phyloP scores from a whole-genome alignment of 2,888 invertebrate species.

The Euzophera pinguis region DNA sequence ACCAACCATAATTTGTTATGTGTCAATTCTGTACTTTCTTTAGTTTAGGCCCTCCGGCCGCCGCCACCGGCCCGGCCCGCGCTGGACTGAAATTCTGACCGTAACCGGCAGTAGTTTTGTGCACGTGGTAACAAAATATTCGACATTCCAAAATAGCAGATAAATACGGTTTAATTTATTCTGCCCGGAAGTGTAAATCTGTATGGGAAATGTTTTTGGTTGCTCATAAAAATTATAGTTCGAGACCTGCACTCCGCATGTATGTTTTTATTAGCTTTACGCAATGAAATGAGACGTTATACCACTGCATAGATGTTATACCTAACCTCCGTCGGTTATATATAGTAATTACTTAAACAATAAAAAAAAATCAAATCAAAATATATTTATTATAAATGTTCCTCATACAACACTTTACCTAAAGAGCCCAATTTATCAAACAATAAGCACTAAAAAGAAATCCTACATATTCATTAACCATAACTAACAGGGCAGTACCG shows the following conservation, averaged over 20 bases:
- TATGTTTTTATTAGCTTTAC: too few species aligned
- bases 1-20: background rate
- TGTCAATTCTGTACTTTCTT: background rate
- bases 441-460: background rate
- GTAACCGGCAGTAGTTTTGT: slow-evolving; percentile 3
- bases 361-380: too few species aligned
- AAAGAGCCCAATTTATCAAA: too few species aligned
- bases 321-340: too few species aligned
- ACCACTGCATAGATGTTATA: too few species aligned
- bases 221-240: too few species aligned
- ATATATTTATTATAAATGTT: too few species aligned
- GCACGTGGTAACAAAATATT: slow-evolving; percentile 8
- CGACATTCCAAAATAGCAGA: slow-evolving; percentile 7
- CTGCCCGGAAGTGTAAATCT: background rate
- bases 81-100: slow-evolving; percentile 7
- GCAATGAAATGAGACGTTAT: too few species aligned
- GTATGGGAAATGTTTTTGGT: background rate
- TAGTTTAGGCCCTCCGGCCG: background rate
- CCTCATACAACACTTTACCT: too few species aligned
- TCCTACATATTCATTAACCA: background rate
- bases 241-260: too few species aligned
- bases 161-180: slow-evolving; percentile 6
- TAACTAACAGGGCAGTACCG: background rate
- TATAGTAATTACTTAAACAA: too few species aligned
- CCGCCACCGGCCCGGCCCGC: slow-evolving; percentile 16